A percentile compares a stretch with the other conserved stretches of the same genome.
phyloP scores from a whole-genome alignment of 2,888 invertebrate genomes.

The Mesoligia furuncula region DNA sequence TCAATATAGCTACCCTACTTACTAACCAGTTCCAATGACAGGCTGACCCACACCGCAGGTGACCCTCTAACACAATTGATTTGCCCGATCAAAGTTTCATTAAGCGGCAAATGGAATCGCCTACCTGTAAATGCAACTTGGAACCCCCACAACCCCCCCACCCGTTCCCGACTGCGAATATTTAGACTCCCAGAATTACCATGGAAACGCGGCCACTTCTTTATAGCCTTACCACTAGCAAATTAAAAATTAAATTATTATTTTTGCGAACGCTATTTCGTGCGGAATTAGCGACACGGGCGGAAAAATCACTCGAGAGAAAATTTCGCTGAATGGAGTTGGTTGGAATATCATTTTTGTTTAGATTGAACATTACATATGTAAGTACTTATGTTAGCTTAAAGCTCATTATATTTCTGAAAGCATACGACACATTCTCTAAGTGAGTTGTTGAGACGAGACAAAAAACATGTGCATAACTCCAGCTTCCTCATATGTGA shows the following conservation, averaged over 20 bases:
- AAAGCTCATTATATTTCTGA: background rate
- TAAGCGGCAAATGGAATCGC: conserved; percentile 56
- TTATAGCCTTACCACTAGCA: conserved; percentile 24
- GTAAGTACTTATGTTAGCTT: background rate
- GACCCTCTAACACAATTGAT: conserved; percentile 56
- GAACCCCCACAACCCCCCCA: background rate
- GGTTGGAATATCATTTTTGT: background rate
- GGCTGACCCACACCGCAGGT: conserved; percentile 20
- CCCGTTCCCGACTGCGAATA: conserved; percentile 36
- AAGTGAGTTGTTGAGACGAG: background rate
- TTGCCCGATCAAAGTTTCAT: conserved; percentile 61
- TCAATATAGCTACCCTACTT: background rate
- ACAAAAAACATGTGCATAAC: too few relatives aligned
- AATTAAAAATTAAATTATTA: conserved; percentile 46
- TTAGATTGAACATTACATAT: background rate
- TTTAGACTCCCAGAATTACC: conserved; percentile 44
- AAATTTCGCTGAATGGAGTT: background rate
- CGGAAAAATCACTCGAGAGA: background rate
- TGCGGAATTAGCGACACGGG: conserved; percentile 15
- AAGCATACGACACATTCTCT: background rate
- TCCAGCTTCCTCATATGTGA: too few relatives aligned
- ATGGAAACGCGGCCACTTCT: conserved; percentile 38
- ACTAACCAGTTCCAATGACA: conserved; percentile 25
- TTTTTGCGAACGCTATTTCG: conserved; percentile 32
- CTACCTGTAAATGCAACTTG: conserved; percentile 63